Conservation (phyloP, 2,113 vertebrate species). For the Pithys albifrons region DNA sequence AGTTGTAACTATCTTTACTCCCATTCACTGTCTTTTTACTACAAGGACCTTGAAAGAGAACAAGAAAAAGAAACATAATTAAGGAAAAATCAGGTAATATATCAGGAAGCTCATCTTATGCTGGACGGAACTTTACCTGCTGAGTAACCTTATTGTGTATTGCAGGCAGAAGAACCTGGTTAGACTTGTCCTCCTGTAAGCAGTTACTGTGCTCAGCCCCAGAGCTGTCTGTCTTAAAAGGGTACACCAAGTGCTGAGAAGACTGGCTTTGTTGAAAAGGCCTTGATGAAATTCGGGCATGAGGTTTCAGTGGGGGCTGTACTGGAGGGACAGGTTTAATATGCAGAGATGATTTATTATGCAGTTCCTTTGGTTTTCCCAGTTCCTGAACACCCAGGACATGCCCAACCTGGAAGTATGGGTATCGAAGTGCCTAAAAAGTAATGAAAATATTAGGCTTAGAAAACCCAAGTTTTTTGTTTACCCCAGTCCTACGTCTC, state of each 20-base stretch:
- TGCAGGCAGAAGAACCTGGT: slow-evolving; percentile 79
- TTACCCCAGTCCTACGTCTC: background rate
- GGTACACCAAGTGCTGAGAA: slow-evolving; percentile 69
- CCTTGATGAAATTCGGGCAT: slow-evolving; percentile 76
- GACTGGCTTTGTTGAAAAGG: slow-evolving; percentile 81
- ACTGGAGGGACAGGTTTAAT: slow-evolving; percentile 83
- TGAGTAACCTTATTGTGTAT: slow-evolving; percentile 79
- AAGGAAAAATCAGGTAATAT: background rate
- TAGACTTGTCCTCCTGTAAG: slow-evolving; percentile 70
- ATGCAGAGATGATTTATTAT: slow-evolving; percentile 70
- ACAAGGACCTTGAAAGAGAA: background rate
- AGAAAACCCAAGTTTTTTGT: background rate
- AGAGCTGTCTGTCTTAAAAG: slow-evolving; percentile 72
- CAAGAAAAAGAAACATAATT: background rate
- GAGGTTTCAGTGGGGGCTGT: slow-evolving; percentile 80
- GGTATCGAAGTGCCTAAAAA: slow-evolving; percentile 86
- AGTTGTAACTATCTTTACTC: background rate
- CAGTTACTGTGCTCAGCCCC: slow-evolving; percentile 68
- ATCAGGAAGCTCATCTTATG: background rate
- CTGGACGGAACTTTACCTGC: slow-evolving; percentile 53
- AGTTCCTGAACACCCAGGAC: slow-evolving; percentile 83
- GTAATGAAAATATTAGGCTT: background rate
- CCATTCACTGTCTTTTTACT: background rate
- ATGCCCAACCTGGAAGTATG: slow-evolving; percentile 89
- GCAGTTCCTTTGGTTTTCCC: slow-evolving; percentile 74